Base-by-base conservation (phyloP, 2,797 vertebrate genomes). In the Antennarius maculatus region DNA sequence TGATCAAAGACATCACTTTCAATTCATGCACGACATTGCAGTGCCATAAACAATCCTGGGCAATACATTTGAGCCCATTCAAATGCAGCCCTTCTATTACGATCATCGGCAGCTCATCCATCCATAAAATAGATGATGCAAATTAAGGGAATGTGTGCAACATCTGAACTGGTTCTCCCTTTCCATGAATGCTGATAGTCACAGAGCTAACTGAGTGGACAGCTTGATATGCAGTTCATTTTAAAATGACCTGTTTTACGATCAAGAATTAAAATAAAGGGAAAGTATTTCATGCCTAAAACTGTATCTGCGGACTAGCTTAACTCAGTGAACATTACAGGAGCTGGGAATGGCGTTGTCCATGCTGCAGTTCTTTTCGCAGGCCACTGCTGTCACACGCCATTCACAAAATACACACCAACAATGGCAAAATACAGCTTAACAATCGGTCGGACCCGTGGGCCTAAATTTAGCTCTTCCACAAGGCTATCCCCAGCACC, bases 321-420 rank as follows among this genome's bases (percentile, higher is more conserved):
- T 41, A 48, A 54, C 54, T 73, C 34, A 46, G 51, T 14, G 3
- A 5, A 43, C 14, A 15, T 76, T 54, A 54, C 59, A 63, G 61
- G 48, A 70, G 58, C 52, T 61, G 56, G 79, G 56, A 82, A 86
- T 77, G 83, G 78, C 77, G 82, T 71, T 84, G 71, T 76, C 71
- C 69, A 77, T 70, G 71, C 71, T 74, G 46, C 74, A 64, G 66
- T 70, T 79, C 67, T 11, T 28, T 49, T 80, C 61, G 66, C 58
- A 74, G 84, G 77, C 80, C 81, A 84, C 80, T 84, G 82, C 82
- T 86, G 81, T 79, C 76, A 84, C 75, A 88, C 57, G 61, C 71
- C 79, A 77, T 79, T 74, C 78, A 82, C 74, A 68, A 65, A 79
- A 66, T 74, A 63, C 54, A 77, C 23, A 63, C 64, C 54, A 76